phyloP scores from a whole-genome alignment of 1,140 invertebrate genomes.

The Ylistrum balloti region DNA sequence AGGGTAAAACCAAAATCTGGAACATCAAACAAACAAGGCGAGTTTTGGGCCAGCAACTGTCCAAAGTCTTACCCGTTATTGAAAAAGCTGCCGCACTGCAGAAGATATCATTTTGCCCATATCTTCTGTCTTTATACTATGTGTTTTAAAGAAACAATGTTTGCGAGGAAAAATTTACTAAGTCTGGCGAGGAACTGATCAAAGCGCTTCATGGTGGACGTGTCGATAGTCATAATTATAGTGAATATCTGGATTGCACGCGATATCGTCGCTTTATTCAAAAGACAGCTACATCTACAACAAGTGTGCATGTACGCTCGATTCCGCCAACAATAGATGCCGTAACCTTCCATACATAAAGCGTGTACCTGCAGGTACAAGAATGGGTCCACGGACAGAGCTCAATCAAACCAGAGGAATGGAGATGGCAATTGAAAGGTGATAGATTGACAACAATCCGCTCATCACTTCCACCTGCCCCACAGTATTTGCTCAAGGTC shows the following conservation, averaged over 20 bases:
- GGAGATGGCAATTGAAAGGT: constrained; percentile 62
- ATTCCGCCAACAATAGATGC: constrained; percentile 58
- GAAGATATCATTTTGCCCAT: neutral
- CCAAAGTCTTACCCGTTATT: constrained; percentile 48
- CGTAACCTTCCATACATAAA: constrained; percentile 46
- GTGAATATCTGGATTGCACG: neutral
- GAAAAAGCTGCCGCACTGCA: constrained; percentile 52
- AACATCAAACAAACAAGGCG: constrained; percentile 1
- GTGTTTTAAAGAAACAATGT: neutral
- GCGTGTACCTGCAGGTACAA: constrained; percentile 55
- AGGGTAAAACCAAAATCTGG: constrained; percentile 44
- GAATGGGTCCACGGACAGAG: constrained; percentile 41
- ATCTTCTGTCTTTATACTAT: neutral
- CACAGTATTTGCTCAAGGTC: constrained; percentile 53
- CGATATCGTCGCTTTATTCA: constrained; percentile 2
- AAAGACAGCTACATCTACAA: neutral
- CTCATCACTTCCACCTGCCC: constrained; percentile 51
- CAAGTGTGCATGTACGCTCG: constrained; percentile 14
- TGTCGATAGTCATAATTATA: neutral
- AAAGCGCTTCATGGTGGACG: constrained; percentile 49
- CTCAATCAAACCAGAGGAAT: constrained; percentile 44
- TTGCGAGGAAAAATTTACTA: constrained; percentile 41
- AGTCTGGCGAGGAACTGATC: constrained; percentile 55
- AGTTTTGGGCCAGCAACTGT: neutral
- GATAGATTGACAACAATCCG: constrained; percentile 36